Conservation (phyloP, 2,113 vertebrate species). For the Leptobrachium ailaonicum region DNA sequence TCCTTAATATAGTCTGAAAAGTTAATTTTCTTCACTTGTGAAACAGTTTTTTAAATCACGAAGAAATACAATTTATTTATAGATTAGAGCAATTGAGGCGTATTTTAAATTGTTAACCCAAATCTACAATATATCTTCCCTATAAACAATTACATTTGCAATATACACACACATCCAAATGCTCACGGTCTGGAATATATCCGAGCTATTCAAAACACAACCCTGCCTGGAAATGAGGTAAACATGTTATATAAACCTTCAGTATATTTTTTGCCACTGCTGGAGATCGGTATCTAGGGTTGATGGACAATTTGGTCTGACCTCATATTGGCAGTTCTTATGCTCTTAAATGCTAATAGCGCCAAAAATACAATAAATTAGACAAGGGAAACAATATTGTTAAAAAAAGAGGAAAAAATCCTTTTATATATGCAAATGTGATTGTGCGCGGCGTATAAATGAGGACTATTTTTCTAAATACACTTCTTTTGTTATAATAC, state of each 20-base stretch:
- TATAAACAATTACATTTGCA: too few species aligned
- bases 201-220: background rate
- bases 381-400: constrained; percentile 41
- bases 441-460: constrained; percentile 29
- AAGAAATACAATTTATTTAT: too few species aligned
- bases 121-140: too few species aligned
- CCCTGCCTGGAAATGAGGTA: background rate
- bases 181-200: background rate
- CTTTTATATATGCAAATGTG: constrained; percentile 47
- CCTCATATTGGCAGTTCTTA: constrained; percentile 4
- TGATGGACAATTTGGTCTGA: constrained; percentile 18
- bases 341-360: constrained; percentile 27
- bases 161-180: too few species aligned
- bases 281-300: background rate
- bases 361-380: constrained; percentile 22
- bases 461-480: constrained; percentile 48
- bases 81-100: too few species aligned
- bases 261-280: background rate
- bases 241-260: background rate
- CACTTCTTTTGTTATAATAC: constrained; percentile 43
- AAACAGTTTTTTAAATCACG: too few species aligned
- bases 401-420: constrained; percentile 32
- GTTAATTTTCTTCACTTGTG: too few species aligned
- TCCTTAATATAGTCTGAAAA: too few species aligned
- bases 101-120: too few species aligned